A percentile compares a stretch with the other conserved stretches of the same genome.
Evolutionary conservation across 53 echinoderm and acorn worm genomes (phyloP).

Genomic region (Crossaster papposus): DNA sequence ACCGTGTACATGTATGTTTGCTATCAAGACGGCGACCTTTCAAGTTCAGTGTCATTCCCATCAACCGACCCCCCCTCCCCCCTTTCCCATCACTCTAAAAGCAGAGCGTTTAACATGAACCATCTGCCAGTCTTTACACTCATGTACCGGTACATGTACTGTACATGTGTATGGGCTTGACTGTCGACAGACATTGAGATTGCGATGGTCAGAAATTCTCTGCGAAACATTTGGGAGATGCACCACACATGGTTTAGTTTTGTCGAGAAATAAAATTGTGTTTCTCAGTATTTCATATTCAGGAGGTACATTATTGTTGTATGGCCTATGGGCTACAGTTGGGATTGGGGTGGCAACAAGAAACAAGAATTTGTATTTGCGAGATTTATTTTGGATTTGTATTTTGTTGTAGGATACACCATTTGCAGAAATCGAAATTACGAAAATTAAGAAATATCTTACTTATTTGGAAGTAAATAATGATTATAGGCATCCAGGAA

Average conservation of each 20-base stretch:
- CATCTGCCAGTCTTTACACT: background rate
- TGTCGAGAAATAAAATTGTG: too few species aligned
- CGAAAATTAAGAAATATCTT: too few species aligned
- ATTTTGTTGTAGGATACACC: too few species aligned
- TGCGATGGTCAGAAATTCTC: background rate
- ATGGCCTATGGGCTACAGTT: too few species aligned
- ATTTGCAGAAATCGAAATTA: too few species aligned
- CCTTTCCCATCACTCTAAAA: background rate
- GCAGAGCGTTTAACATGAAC: conserved; percentile 5
- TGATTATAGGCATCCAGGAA: too few species aligned
- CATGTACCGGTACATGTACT: too few species aligned
- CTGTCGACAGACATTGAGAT: background rate
- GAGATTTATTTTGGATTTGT: background rate
- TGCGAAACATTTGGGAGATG: background rate
- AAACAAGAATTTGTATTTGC: too few species aligned
- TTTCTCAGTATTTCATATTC: too few species aligned
- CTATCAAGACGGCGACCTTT: background rate
- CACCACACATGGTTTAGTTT: background rate
- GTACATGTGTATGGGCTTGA: background rate
- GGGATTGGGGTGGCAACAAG: too few species aligned
- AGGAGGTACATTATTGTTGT: too few species aligned
- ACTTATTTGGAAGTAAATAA: too few species aligned
- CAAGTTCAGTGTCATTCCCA: conserved; percentile 7
- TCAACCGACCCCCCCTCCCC: background rate
- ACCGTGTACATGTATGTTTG: background rate